Evolutionary conservation across 2,888 invertebrate genomes (phyloP).

Genomic region (Tinea trinotella): DNA sequence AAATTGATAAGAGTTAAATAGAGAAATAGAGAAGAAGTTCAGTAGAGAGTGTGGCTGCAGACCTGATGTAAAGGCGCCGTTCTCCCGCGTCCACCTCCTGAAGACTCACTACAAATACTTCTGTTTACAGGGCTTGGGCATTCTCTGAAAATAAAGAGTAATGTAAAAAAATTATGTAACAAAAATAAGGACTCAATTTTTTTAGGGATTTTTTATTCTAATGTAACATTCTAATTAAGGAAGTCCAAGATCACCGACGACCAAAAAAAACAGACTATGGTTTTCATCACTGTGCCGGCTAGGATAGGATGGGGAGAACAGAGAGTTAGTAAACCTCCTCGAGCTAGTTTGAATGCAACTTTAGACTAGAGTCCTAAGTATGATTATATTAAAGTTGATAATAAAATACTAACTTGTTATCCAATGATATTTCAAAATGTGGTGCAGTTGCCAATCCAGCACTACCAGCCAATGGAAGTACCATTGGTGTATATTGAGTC

Average conservation of each 20-base stretch:
- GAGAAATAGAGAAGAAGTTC: background rate
- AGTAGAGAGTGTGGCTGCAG: background rate
- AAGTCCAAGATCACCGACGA: too few species aligned
- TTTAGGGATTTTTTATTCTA: too few species aligned
- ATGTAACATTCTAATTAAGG: too few species aligned
- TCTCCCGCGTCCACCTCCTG: slow-evolving; percentile 15
- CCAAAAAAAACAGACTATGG: too few species aligned
- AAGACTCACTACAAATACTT: slow-evolving; percentile 12
- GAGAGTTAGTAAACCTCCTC: too few species aligned
- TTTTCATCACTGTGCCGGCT: too few species aligned
- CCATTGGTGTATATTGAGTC: slow-evolving; percentile 71
- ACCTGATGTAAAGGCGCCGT: slow-evolving; percentile 20
- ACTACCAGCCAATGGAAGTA: slow-evolving; percentile 45
- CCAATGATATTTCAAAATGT: slow-evolving; percentile 72
- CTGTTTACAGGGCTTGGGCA: slow-evolving; percentile 10
- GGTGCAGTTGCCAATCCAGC: slow-evolving; percentile 51
- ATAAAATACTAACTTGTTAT: slow-evolving; percentile 37
- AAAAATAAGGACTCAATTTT: too few species aligned
- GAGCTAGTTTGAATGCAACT: too few species aligned
- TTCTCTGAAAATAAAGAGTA: too few species aligned
- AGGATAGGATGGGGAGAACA: too few species aligned
- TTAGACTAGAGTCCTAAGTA: background rate
- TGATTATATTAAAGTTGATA: too few species aligned
- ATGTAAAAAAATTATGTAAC: too few species aligned
- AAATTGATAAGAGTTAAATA: background rate